These are phyloP conservation scores for Cottus gobio DNA, from an alignment of 2,113 vertebrate genomes.

Conservation along the genomic window DNA sequence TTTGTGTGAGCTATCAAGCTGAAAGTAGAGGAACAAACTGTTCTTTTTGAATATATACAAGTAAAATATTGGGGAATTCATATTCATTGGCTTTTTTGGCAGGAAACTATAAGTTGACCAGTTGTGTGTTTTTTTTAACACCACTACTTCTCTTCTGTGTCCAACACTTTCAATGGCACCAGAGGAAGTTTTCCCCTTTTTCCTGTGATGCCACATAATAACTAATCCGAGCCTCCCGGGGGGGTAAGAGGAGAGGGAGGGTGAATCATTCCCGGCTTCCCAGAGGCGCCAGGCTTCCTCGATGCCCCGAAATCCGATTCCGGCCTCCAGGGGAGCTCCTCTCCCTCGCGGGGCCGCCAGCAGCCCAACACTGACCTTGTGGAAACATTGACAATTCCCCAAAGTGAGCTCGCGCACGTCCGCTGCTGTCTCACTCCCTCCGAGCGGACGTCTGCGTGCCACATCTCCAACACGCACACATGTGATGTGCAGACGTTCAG, in stretches of 20 bases:
- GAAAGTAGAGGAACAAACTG: neutral
- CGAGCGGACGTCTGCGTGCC: constrained; percentile 29
- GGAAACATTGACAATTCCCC: constrained; percentile 69
- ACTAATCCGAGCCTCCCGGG: neutral
- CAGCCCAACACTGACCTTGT: constrained; percentile 75
- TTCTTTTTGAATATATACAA: neutral
- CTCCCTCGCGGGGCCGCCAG: constrained; percentile 1
- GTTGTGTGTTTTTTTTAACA: neutral
- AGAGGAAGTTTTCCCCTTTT: constrained; percentile 12
- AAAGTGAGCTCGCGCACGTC: constrained; percentile 67
- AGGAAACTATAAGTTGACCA: neutral
- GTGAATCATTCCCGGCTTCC: constrained; percentile 7
- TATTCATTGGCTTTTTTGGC: neutral
- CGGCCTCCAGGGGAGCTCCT: constrained; percentile 15
- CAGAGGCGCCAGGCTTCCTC: constrained; percentile 19
- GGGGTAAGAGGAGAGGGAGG: neutral
- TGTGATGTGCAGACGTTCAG: neutral
- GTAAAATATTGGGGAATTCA: no score
- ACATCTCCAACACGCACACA: constrained; percentile 27
- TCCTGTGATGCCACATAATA: neutral
- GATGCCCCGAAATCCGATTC: constrained; percentile 56
- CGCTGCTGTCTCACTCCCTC: constrained; percentile 50
- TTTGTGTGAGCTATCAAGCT: neutral
- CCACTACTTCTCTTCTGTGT: neutral
- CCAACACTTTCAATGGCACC: neutral